phyloP scores from a whole-genome alignment of 1,140 invertebrate genomes.

The Drosophila pandora region DNA sequence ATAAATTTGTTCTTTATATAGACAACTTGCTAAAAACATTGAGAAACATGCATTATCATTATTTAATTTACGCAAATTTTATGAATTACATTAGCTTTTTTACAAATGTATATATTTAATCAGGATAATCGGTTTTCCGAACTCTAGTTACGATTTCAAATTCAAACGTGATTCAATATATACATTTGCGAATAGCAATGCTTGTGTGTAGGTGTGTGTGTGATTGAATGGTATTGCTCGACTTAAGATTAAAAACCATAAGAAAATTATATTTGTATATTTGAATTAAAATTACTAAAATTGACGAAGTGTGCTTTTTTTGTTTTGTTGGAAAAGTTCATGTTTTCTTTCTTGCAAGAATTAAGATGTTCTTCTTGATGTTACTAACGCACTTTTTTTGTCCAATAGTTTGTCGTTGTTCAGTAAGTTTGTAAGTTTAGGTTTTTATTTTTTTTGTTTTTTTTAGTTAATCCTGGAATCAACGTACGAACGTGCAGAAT shows the following conservation, averaged over 20 bases:
- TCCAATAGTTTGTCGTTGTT: constrained; percentile 35
- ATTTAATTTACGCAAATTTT: constrained; percentile 69
- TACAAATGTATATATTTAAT: constrained; percentile 52
- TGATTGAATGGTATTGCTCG: constrained; percentile 41
- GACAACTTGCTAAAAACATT: constrained; percentile 82
- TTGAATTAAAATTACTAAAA: constrained; percentile 80
- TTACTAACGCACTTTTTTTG: constrained; percentile 27
- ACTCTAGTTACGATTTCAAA: background rate
- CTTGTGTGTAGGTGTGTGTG: constrained; percentile 23
- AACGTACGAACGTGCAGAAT: constrained; percentile 66
- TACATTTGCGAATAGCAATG: constrained; percentile 38
- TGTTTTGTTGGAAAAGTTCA: constrained; percentile 52
- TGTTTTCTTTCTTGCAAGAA: constrained; percentile 8
- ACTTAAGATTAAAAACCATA: constrained; percentile 74
- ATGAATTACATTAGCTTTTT: constrained; percentile 46
- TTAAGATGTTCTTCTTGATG: constrained; percentile 38
- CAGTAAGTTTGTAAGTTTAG: constrained; percentile 27
- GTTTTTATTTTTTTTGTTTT: constrained; percentile 4
- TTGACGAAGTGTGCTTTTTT: constrained; percentile 83
- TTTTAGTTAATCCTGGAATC: constrained; percentile 39
- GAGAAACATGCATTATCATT: constrained; percentile 82
- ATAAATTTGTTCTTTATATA: constrained; percentile 48
- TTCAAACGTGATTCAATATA: constrained; percentile 22
- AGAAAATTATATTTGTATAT: constrained; percentile 65
- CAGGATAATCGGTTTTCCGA: constrained; percentile 3